Percentiles rank a stretch among this genome's conserved stretches.
Conservation (phyloP, 2,113 vertebrate species). For the Actenoides hombroni region DNA sequence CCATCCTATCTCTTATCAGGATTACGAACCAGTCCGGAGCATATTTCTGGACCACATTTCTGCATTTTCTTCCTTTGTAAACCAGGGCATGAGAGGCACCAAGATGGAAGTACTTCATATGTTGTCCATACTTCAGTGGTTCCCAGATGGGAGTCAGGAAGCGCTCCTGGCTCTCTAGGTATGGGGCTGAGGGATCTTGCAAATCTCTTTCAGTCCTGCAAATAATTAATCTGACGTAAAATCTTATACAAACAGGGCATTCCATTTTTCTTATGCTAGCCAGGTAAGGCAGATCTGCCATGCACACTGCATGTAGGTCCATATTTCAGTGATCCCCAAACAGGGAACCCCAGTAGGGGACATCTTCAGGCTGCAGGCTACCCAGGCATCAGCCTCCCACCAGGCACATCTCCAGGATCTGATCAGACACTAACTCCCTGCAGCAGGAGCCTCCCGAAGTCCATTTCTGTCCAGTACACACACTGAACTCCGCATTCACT, state of each 20-base stretch:
- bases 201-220: neutral
- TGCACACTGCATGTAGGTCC: too few species aligned
- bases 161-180: neutral
- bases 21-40: neutral
- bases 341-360: too few species aligned
- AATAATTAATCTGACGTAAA: neutral
- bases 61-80: neutral
- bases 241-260: neutral
- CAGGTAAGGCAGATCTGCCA: neutral
- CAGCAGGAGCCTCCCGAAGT: neutral
- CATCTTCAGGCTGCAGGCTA: neutral
- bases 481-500: neutral
- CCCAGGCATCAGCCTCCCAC: neutral
- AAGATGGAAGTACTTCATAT: neutral
- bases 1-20: neutral
- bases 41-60: neutral
- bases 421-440: neutral
- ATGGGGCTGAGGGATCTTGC: neutral
- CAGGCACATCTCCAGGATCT: neutral
- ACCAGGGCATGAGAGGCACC: neutral
- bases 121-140: rapidly evolving
- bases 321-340: too few species aligned
- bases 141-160: rapidly evolving
- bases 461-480: neutral
- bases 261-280: neutral